Base-by-base conservation (phyloP, 2,113 vertebrate species). In the Xerus inauris region DNA sequence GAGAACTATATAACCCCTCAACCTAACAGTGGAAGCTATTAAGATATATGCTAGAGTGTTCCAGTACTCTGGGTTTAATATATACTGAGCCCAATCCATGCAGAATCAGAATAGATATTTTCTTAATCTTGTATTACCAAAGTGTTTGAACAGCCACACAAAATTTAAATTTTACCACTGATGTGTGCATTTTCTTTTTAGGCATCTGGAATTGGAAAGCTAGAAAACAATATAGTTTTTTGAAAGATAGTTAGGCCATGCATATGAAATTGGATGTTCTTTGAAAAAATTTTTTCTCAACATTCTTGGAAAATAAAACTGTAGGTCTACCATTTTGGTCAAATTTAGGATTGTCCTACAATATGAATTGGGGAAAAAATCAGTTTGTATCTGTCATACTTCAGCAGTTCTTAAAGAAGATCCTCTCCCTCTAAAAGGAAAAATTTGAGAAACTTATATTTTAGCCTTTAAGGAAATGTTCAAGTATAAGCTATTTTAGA, bases 401-500 rank as follows among this genome's bases (percentile, higher is more conserved):
- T 89, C 54, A 94, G 47, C 13, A 75, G 54, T 94, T 96, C 82
- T 81, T 54, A 73, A 57, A 89, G 47, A 49, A 82, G 65, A 88
- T 9, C 24, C 28, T 6, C n/a, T 10, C 35, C 30, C 22, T 14
- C 2, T 35, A 38, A 72, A 92, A 57, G 93, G 38, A 65, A 80
- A 30, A 83, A 22, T 80, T 82, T 62, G 83, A 87, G 73, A 97
- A 97, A 94, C 26, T 49, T 89, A 13, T 79, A 51, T 92, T 82
- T 91, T 87, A 92, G 16, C 19, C 32, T 84, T 89, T 10, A 81
- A 96, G 57, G 30, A 85, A 87, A 92, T 79, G 12, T 94, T n/a
- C n/a, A 72, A 87, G 0, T 32, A 19, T 54, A 75, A 98, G 97
- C 93, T 35, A 35, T 92, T 97, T 95, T 87, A 94, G 69, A 83